Base-by-base conservation (phyloP, 1,140 invertebrate genomes). In the Chrysoperla carnea region DNA sequence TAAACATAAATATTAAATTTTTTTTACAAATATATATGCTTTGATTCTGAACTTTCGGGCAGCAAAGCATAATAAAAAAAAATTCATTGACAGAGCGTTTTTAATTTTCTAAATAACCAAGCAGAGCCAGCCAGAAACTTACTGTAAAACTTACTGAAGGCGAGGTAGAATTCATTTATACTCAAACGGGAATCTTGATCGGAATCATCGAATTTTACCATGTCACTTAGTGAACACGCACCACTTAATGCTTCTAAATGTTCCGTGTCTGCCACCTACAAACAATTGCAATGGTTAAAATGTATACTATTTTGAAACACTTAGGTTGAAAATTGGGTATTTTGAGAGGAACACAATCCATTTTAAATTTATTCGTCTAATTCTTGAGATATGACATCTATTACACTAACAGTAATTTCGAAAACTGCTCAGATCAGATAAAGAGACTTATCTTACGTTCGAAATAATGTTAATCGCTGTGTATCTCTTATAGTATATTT, bases 111-210 rank as follows among this genome's bases (percentile, higher is more conserved):
- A 11, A 11, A 33, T 33, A 33, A 12, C 31, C 8, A 33, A 33
- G 31, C 31, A 33, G 8, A 33, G 31, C 31, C 31, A 33, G n/a
- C 31, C n/a, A 33, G n/a, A 33, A 41, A 70, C 70, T 74, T 64
- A 78, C 75, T 78, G 62, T 78, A 78, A 44, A 78, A 68, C 66
- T 81, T 80, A 67, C 78, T 79, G 61, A 84, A 84, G 35, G 81
- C 79, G 44, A 73, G 63, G 57, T 82, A 78, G 57, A 86, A 84
- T 55, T 84, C 80, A 52, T 78, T 77, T 38, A 81, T 71, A 45
- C 71, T 75, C 29, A 85, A 62, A 43, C 67, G 68, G 4, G 69
- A 71, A 53, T 84, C 78, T 46, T 70, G 64, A 50, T 81, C 72
- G 1, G 66, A 59, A 52, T 84, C 80, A 51, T 84, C 81, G 61